Evolutionary conservation across 2,888 invertebrate species (phyloP).

Genomic region (Brassicogethes aeneus): DNA sequence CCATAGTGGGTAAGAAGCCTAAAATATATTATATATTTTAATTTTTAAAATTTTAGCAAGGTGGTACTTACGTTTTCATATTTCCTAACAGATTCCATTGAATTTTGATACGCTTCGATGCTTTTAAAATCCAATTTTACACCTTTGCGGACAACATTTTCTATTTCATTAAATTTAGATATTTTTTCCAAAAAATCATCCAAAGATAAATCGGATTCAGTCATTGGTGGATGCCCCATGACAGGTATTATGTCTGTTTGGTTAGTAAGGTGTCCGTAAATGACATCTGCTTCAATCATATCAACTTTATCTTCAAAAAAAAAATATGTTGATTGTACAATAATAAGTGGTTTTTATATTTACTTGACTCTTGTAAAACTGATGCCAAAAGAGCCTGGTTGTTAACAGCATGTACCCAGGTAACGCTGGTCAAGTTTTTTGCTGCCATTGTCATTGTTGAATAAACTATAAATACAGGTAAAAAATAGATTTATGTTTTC

Average conservation of each 20-base stretch:
- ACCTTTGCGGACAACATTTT: slow-evolving; percentile 51
- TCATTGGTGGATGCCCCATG: slow-evolving; percentile 79
- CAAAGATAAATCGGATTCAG: slow-evolving; percentile 64
- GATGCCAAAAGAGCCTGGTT: slow-evolving; percentile 48
- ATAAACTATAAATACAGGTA: no score
- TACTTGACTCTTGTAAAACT: slow-evolving; percentile 44
- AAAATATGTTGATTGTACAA: slow-evolving; percentile 1
- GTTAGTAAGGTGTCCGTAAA: slow-evolving; percentile 52
- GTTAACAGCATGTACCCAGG: slow-evolving; percentile 85
- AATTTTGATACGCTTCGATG: slow-evolving; percentile 58
- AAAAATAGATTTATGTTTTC: no score
- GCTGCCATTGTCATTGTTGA: background rate
- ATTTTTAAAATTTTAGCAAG: background rate
- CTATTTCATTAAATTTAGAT: slow-evolving; percentile 8
- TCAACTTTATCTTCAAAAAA: slow-evolving; percentile 33
- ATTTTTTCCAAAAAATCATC: slow-evolving; percentile 52
- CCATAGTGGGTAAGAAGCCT: slow-evolving; percentile 71
- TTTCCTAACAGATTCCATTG: slow-evolving; percentile 42
- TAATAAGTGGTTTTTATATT: slow-evolving; percentile 28
- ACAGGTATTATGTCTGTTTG: slow-evolving; percentile 48
- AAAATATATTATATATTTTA: slow-evolving; percentile 20
- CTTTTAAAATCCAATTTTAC: slow-evolving; percentile 85
- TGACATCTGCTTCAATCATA: slow-evolving; percentile 84
- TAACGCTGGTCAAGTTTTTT: slow-evolving; percentile 59
- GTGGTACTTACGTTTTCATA: slow-evolving; percentile 29